Evolutionary conservation across 35 echinoderm and acorn worm species (phyloP).

Genomic region (Hemicentrotus pulcherrimus): DNA sequence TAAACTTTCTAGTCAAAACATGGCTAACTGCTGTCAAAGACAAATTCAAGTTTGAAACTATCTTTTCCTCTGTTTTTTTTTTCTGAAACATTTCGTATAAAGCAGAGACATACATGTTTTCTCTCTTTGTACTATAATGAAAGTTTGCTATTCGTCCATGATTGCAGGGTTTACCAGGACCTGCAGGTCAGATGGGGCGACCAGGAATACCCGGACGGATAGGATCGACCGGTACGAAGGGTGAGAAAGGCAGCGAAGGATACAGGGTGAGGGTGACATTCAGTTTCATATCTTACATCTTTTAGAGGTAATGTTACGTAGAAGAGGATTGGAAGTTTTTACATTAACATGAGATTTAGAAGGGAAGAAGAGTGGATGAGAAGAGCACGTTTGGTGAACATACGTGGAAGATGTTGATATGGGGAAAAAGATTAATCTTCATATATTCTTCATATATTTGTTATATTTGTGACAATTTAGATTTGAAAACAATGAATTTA

Average conservation of each 20-base stretch:
- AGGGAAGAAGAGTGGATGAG: not conserved
- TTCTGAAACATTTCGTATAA: too few relatives aligned
- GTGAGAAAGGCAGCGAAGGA: slow-evolving; percentile 37
- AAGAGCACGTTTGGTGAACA: not conserved
- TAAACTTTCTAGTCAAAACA: too few relatives aligned
- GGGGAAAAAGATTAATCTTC: not conserved
- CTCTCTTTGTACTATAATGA: too few relatives aligned
- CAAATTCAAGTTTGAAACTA: too few relatives aligned
- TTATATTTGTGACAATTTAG: too few relatives aligned
- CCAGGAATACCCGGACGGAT: not conserved
- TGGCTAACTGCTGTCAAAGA: too few relatives aligned
- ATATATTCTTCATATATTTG: not conserved
- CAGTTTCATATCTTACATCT: not conserved
- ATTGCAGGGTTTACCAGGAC: slow-evolving; percentile 13
- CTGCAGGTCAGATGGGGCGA: not conserved
- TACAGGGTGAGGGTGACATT: not conserved
- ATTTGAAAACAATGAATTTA: too few relatives aligned
- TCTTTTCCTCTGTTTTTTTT: too few relatives aligned
- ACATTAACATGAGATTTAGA: not conserved
- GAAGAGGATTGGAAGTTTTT: too few relatives aligned
- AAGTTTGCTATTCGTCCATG: not conserved
- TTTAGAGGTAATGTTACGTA: not conserved
- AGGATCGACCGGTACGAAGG: not conserved
- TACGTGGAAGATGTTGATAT: not conserved
- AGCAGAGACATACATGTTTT: too few relatives aligned